A percentile compares a stretch with the other conserved stretches of the same genome.
Evolutionary conservation across 1,140 invertebrate species (phyloP).

Genomic region (Amyelois transitella): DNA sequence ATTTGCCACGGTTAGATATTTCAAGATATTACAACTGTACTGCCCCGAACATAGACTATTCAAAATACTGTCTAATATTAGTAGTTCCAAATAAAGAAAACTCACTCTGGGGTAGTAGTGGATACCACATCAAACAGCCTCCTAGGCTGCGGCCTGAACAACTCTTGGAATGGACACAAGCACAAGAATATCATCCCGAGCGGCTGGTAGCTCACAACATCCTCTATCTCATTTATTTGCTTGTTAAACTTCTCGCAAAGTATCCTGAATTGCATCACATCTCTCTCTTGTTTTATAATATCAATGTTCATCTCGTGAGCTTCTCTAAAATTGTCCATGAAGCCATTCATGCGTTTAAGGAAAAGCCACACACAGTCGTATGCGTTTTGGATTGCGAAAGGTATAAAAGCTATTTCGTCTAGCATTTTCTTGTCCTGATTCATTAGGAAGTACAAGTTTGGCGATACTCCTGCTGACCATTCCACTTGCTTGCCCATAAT

Average conservation of each 20-base stretch:
- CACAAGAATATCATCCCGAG: constrained; percentile 82
- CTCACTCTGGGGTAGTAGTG: constrained; percentile 52
- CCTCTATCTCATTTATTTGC: constrained; percentile 77
- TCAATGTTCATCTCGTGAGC: constrained; percentile 78
- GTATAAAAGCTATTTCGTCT: constrained; percentile 69
- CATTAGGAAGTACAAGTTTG: constrained; percentile 78
- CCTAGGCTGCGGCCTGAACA: constrained; percentile 80
- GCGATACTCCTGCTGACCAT: constrained; percentile 79
- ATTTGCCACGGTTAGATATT: constrained; percentile 7
- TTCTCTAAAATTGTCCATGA: constrained; percentile 81
- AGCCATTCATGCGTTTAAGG: constrained; percentile 78
- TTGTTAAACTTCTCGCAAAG: constrained; percentile 77
- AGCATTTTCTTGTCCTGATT: constrained; percentile 78
- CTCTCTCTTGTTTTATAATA: constrained; percentile 71
- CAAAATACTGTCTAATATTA: not conserved
- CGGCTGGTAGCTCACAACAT: constrained; percentile 76
- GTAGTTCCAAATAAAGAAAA: constrained; percentile 7
- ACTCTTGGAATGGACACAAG: constrained; percentile 81
- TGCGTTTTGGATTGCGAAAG: constrained; percentile 75
- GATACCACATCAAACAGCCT: constrained; percentile 78
- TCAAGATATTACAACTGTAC: no score
- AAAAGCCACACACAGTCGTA: constrained; percentile 79
- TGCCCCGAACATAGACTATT: no score
- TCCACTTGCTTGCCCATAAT: constrained; percentile 84
- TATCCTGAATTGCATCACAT: constrained; percentile 74